Conservation (phyloP, 2,113 vertebrate genomes). For the Paracanthobrama guichenoti region DNA sequence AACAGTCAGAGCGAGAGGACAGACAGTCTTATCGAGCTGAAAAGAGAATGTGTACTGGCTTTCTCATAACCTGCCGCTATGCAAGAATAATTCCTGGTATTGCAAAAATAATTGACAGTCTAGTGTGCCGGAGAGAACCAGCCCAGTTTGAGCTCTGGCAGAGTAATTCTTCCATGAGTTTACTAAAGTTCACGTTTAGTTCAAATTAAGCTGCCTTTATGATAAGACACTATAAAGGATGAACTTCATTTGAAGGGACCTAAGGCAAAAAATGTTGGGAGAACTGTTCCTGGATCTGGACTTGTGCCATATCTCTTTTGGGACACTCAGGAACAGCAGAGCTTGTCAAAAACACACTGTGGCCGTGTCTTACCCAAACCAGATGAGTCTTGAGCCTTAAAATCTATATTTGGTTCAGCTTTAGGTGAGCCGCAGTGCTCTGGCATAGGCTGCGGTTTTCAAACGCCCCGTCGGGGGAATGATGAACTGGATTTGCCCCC, state of each 20-base stretch:
- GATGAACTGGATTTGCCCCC: constrained; percentile 53
- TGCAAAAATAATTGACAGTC: not conserved
- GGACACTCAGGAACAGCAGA: not conserved
- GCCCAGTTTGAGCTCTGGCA: not conserved
- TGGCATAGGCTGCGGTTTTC: constrained; percentile 49
- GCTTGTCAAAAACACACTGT: constrained; percentile 55
- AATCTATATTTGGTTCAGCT: constrained; percentile 66
- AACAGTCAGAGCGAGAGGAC: not conserved
- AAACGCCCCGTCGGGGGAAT: constrained; percentile 51
- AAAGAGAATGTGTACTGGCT: not conserved
- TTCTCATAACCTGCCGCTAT: not conserved
- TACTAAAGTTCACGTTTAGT: not conserved
- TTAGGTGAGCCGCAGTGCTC: constrained; percentile 62
- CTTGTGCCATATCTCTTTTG: not conserved
- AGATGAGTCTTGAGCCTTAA: constrained; percentile 68
- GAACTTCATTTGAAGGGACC: not conserved
- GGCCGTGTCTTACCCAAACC: constrained; percentile 70
- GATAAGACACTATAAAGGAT: not conserved
- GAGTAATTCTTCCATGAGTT: not conserved
- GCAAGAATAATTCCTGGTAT: constrained; percentile 7
- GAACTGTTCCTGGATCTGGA: constrained; percentile 15
- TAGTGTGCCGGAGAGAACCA: not conserved
- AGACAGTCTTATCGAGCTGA: not conserved
- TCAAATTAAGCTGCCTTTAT: not conserved
- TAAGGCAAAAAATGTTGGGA: not conserved